Evolutionary conservation across 2,888 invertebrate species (phyloP).

Genomic region (Cephus pulcher): DNA sequence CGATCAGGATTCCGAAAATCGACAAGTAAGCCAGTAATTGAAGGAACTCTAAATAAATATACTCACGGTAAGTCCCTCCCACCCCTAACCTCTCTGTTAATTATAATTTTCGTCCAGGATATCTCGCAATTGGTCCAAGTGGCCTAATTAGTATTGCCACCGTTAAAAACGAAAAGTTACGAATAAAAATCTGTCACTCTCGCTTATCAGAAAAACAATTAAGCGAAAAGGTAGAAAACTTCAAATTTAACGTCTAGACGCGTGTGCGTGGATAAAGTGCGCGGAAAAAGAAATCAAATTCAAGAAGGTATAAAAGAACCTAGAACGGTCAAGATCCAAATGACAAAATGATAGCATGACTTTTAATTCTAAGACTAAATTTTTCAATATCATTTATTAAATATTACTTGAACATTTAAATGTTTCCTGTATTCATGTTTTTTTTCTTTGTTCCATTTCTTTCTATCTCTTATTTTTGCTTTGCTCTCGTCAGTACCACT

Average conservation of each 20-base stretch:
- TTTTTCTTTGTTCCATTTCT: slow-evolving; percentile 8
- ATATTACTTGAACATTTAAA: slow-evolving; percentile 45
- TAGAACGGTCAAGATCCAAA: background rate
- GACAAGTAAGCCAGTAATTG: too few species aligned
- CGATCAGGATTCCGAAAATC: too few species aligned
- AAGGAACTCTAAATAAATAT: background rate
- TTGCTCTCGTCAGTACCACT: background rate
- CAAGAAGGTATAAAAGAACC: too few species aligned
- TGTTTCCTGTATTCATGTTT: slow-evolving; percentile 34
- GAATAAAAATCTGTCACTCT: background rate
- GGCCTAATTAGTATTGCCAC: background rate
- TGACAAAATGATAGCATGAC: slow-evolving; percentile 3
- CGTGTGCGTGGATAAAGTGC: too few species aligned
- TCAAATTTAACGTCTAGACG: too few species aligned
- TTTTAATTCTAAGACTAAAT: slow-evolving; percentile 31
- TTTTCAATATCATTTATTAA: slow-evolving; percentile 39
- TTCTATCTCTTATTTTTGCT: slow-evolving; percentile 3
- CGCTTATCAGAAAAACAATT: background rate
- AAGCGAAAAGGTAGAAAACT: too few species aligned
- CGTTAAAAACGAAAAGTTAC: background rate
- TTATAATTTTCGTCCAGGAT: background rate
- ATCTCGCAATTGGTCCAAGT: background rate
- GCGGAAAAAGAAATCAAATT: too few species aligned
- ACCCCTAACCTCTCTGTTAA: background rate
- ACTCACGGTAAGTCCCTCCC: background rate